Conservation (phyloP, 2,888 invertebrate species). For the Lissonota sp. region DNA sequence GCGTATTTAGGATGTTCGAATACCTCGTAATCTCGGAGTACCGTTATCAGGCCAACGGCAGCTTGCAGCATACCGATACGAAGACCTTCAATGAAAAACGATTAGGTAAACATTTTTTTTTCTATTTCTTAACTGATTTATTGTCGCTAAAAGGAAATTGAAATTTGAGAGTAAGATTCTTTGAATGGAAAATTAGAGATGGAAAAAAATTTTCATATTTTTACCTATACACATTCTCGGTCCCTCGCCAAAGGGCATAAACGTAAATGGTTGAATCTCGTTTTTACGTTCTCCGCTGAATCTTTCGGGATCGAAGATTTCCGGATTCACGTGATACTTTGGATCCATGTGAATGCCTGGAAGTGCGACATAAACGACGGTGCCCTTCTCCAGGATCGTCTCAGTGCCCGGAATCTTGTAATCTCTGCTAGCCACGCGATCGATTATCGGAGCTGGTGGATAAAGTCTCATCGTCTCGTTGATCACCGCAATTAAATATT, state of each 20-base stretch:
- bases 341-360: slow-evolving; percentile 86
- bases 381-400: slow-evolving; percentile 84
- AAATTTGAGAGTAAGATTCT: neutral
- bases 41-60: slow-evolving; percentile 71
- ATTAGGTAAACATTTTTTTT: no score
- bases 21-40: slow-evolving; percentile 74
- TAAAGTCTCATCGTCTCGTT: slow-evolving; percentile 87
- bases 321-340: slow-evolving; percentile 86
- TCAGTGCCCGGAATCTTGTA: slow-evolving; percentile 85
- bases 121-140: no score
- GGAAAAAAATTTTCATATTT: neutral
- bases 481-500: slow-evolving; percentile 79
- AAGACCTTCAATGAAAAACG: slow-evolving; percentile 64
- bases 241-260: slow-evolving; percentile 86
- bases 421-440: slow-evolving; percentile 84
- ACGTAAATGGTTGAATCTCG: slow-evolving; percentile 84
- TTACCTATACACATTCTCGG: slow-evolving; percentile 86
- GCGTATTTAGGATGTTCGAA: slow-evolving; percentile 66
- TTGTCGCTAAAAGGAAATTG: no score
- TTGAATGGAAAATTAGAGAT: no score
- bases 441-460: slow-evolving; percentile 85
- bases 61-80: slow-evolving; percentile 73
- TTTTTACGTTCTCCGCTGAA: slow-evolving; percentile 84
- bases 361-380: slow-evolving; percentile 85
- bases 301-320: slow-evolving; percentile 86